Percentiles rank a stretch among this genome's conserved stretches.
These are phyloP conservation scores for Poeciliopsis presidionis DNA, from an alignment of 2,797 vertebrate species.

Conservation along the genomic window DNA sequence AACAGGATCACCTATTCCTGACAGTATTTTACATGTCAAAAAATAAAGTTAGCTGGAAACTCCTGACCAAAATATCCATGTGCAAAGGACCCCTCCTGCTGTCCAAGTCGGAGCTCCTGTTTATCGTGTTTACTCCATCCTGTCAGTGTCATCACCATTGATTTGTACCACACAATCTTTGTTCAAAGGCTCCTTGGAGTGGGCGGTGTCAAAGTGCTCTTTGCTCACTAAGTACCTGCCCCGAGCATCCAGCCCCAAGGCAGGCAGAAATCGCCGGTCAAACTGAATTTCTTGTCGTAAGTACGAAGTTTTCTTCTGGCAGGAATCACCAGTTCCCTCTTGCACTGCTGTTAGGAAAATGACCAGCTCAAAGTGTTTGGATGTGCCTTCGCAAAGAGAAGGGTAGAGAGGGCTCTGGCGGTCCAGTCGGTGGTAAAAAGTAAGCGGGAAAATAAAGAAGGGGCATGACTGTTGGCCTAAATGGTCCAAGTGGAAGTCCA, in stretches of 20 bases:
- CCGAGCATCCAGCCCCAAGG: constrained; percentile 81
- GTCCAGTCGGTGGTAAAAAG: constrained; percentile 88
- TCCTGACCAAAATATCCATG: constrained; percentile 34
- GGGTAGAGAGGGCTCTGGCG: constrained; percentile 87
- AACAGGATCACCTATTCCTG: not conserved
- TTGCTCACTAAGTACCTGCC: constrained; percentile 88
- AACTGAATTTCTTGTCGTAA: constrained; percentile 91
- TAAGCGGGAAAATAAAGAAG: constrained; percentile 93
- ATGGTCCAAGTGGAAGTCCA: constrained; percentile 90
- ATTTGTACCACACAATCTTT: constrained; percentile 90
- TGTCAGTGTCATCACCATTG: constrained; percentile 87
- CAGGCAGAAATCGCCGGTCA: constrained; percentile 85
- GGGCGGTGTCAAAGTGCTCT: constrained; percentile 89
- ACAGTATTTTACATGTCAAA: constrained; percentile 1
- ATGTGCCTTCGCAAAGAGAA: constrained; percentile 82
- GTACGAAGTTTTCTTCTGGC: constrained; percentile 96
- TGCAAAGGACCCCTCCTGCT: constrained; percentile 12
- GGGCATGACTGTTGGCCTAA: constrained; percentile 86
- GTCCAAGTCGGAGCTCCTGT: constrained; percentile 9
- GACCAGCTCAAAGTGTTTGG: constrained; percentile 90
- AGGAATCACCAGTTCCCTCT: constrained; percentile 92
- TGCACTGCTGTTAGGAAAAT: constrained; percentile 92
- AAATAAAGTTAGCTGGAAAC: constrained; percentile 30
- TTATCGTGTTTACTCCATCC: constrained; percentile 67
- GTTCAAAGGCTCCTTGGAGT: constrained; percentile 79